Percentiles rank a stretch among this genome's conserved stretches.
phyloP scores from a whole-genome alignment of 2,888 invertebrate genomes.

The Carpatolechia fugitivella region DNA sequence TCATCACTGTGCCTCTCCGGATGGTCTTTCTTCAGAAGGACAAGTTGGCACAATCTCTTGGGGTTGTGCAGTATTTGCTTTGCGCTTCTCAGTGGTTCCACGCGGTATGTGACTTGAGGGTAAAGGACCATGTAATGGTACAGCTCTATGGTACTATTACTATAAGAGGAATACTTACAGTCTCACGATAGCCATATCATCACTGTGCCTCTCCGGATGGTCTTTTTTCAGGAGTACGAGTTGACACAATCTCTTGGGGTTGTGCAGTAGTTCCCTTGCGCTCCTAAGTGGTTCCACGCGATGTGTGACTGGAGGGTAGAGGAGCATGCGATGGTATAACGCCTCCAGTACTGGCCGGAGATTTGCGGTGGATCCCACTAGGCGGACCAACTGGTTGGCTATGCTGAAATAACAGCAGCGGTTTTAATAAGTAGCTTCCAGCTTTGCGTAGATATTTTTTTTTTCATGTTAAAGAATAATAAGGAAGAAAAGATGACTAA shows the following conservation, averaged over 20 bases:
- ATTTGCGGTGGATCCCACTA: slow-evolving; percentile 93
- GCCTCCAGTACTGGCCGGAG: slow-evolving; percentile 95
- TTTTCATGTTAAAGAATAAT: too few relatives aligned
- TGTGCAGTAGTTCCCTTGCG: slow-evolving; percentile 87
- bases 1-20: slow-evolving; percentile 81
- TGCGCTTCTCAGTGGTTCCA: too few relatives aligned
- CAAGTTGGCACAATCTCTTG: too few relatives aligned
- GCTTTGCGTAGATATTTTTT: too few relatives aligned
- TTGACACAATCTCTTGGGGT: slow-evolving; percentile 89
- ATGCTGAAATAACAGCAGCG: too few relatives aligned
- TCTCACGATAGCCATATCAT: slow-evolving; percentile 90
- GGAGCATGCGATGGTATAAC: slow-evolving; percentile 93
- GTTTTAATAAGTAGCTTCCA: too few relatives aligned
- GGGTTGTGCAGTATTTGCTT: slow-evolving; percentile 86
- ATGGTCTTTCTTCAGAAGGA: slow-evolving; percentile 82
- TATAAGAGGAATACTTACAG: slow-evolving; percentile 79
- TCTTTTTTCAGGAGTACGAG: slow-evolving; percentile 84
- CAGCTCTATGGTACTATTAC: too few relatives aligned
- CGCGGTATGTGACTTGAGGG: too few relatives aligned
- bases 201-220: slow-evolving; percentile 74
- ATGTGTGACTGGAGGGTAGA: slow-evolving; percentile 92
- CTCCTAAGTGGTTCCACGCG: slow-evolving; percentile 91
- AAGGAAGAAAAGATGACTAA: too few relatives aligned
- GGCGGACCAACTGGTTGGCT: slow-evolving; percentile 91
- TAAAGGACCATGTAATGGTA: too few relatives aligned